Evolutionary conservation across 2,113 vertebrate genomes (phyloP), one percentile per base, ranked within the genome.

Genomic region (Dicerorhinus sumatrensis): DNA sequence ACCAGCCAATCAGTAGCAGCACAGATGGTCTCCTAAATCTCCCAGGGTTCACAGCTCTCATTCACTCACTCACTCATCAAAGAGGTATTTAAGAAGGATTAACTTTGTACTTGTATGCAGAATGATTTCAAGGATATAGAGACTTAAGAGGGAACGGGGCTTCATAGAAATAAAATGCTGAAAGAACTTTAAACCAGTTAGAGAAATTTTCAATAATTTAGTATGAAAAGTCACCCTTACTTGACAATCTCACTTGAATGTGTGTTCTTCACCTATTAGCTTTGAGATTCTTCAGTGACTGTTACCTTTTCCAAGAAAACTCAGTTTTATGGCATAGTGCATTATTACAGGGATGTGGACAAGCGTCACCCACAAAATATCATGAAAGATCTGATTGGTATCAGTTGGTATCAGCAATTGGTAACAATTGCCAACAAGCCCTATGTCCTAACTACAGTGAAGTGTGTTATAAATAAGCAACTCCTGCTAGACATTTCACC

Each of bases 261-360:
- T 70, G 62, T 63, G 85, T 96, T 95, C 67, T 85, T 94, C 36
- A 69, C 94, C 42, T 1, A 29, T 58, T 92, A 96, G 11, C 62
- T 89, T 92, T 46, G 62, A 69, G 46, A 63, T 77, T 80, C 60
- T 85, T 65, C 48, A 58, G 27, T 69, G 27, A 73, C 42, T 70
- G 21, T 83, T 90, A 65, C 33, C 6, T 79, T 89, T 89, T 72
- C 69, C 46, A 58, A 4, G 79, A 93, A 80, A 75, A 63, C 11
- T 56, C 33, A 56, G 2, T 80, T 88, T 79, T 65, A 69, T 79
- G 23, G 54, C 16, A 60, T 48, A 29, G 18, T 73, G 89, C 16
- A 75, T 92, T 87, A 54, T 48, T 56, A 27, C 8, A 87, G 36
- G 48, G 13, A 75, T 88, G 81, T 92, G 36, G 46, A 62, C 39